Base-by-base conservation (phyloP, 2,888 invertebrate genomes). In the Coenonympha glycerion region DNA sequence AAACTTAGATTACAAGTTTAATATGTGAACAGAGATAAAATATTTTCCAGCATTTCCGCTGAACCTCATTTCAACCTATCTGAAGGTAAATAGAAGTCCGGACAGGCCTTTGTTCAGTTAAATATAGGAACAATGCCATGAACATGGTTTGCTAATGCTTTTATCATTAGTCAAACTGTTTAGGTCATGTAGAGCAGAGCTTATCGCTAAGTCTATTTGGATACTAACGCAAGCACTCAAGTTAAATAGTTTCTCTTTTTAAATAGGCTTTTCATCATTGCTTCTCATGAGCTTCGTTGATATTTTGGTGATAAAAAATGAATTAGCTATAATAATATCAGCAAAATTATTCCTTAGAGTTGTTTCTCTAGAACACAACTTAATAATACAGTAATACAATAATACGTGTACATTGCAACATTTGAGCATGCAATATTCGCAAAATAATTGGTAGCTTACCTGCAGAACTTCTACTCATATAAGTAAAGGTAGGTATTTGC, bases 131-230 rank as follows among this genome's bases (percentile, higher is more conserved):
- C 31, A 5, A n/a, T n/a, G 30, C 5, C 24, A 11, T 22, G 21
- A 37, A 26, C n/a, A n/a, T 40, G 26, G 16, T 26, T 15, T 1
- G 30, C 28, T 19, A 41, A 41, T 41, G 19, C 13, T 41, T 11
- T 41, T 41, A 41, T 41, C 41, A 19, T 11, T 30, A 30, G 18
- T 11, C 11, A 30, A 28, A 30, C 30, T n/a, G 18, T 18, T 30
- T 6, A 11, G 13, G 21, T 37, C 11, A 21, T 36, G 31, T 31
- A 18, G 11, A 11, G 19, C 30, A 30, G 30, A 41, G 41, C 41
- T 30, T 41, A 41, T 41, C 41, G 19, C 9, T 30, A 41, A 41
- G 19, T 30, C 39, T 39, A 24, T 24, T 39, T 24, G 24, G 9
- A 22, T 15, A 24, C 9, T 31, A 13, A 5, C 3, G 4, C 13